A percentile compares a stretch with the other conserved stretches of the same genome.
These are phyloP conservation scores for Cephalopterus ornatus DNA, from an alignment of 2,113 vertebrate genomes.

Conservation along the genomic window DNA sequence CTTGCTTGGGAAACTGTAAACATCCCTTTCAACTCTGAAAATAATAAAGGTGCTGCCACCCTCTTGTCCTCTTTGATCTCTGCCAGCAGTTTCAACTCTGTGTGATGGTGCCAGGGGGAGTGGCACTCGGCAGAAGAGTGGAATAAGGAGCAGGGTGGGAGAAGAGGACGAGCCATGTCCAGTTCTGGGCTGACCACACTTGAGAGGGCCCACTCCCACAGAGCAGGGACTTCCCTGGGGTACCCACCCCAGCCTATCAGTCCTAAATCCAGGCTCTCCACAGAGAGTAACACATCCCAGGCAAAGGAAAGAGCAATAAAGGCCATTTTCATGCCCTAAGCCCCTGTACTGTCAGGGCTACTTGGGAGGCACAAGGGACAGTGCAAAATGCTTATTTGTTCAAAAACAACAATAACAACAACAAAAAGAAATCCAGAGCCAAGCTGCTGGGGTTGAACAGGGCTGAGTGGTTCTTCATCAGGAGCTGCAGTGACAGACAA, in stretches of 20 bases:
- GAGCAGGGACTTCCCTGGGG: accelerated
- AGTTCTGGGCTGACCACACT: background rate
- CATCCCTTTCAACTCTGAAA: slow-evolving; percentile 17
- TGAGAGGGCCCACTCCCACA: background rate
- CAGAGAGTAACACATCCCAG: background rate
- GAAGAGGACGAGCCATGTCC: accelerated
- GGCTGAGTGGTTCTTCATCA: background rate
- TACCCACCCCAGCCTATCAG: background rate
- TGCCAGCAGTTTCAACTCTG: background rate
- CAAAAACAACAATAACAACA: background rate
- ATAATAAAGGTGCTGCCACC: background rate
- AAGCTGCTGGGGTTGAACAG: background rate
- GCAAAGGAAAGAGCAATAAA: background rate
- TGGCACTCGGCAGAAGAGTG: background rate
- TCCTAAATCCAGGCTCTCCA: background rate
- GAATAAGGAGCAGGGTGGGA: accelerated
- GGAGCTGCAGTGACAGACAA: background rate
- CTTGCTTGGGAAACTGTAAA: background rate
- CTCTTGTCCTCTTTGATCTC: slow-evolving; percentile 14
- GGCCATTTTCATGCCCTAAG: background rate
- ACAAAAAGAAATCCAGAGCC: background rate
- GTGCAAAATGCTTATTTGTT: background rate
- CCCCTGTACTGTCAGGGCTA: background rate
- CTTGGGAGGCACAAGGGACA: background rate
- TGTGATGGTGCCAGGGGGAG: accelerated